Conservation (phyloP, 2,888 invertebrate species). For the Beris chalybata region DNA sequence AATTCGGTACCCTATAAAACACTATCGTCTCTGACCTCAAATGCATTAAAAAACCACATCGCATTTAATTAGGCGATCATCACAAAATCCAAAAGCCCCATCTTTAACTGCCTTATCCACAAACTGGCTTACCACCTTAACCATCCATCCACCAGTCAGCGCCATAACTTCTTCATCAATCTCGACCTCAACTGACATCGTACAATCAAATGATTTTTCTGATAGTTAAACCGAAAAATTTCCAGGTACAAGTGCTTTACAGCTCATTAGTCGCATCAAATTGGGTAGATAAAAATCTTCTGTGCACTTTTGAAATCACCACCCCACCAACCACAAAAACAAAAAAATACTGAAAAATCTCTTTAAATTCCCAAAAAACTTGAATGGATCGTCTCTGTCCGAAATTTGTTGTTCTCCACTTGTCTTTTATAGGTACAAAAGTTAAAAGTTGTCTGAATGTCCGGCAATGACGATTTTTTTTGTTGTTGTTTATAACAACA, state of each 20-base stretch:
- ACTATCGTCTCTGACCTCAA: no score
- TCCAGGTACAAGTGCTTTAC: constrained; percentile 26
- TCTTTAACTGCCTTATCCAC: constrained; percentile 9
- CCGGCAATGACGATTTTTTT: no score
- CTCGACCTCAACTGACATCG: constrained; percentile 4
- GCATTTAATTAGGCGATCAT: not conserved
- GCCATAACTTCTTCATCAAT: not conserved
- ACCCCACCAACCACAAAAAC: no score
- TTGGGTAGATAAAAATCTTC: constrained; percentile 15
- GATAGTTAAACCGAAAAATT: constrained; percentile 27
- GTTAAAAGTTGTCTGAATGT: no score
- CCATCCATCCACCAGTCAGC: not conserved
- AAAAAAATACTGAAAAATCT: no score
- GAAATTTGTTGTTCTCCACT: not conserved
- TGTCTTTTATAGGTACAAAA: no score
- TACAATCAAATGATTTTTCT: constrained; percentile 10
- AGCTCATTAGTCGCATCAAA: constrained; percentile 27
- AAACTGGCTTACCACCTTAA: not conserved
- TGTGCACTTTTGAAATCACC: constrained; percentile 6
- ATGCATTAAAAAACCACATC: no score
- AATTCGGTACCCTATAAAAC: no score
- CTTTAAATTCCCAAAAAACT: not conserved
- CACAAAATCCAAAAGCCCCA: not conserved
- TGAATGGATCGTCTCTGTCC: not conserved
- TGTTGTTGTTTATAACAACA: no score